A percentile compares a stretch with the other conserved stretches of the same genome.
phyloP scores from a whole-genome alignment of 2,888 invertebrate genomes.

The Dichetophora obliterata region DNA sequence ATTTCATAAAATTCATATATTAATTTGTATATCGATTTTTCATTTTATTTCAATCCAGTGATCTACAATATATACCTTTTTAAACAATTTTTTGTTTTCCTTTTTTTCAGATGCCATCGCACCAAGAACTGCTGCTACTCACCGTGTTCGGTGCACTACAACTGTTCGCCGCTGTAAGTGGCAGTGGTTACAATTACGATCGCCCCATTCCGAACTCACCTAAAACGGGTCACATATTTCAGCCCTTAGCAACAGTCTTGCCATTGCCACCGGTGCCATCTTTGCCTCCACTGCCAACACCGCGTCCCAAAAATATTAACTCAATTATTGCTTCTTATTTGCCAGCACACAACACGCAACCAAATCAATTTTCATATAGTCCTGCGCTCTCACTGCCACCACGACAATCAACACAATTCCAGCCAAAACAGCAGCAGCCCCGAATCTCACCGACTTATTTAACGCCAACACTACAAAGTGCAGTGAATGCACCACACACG shows the following conservation, averaged over 20 bases:
- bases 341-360: constrained; percentile 23
- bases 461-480: constrained; percentile 16
- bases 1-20: no score
- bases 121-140: constrained; percentile 7
- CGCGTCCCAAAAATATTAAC: constrained; percentile 40
- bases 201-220: constrained; percentile 52
- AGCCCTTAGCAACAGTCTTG: constrained; percentile 57
- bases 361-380: background rate
- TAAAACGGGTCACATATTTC: constrained; percentile 55
- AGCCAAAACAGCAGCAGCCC: constrained; percentile 48
- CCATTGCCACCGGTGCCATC: constrained; percentile 63
- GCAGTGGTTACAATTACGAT: constrained; percentile 61
- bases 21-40: no score
- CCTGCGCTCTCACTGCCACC: constrained; percentile 30
- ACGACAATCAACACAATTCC: constrained; percentile 35
- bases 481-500: constrained; percentile 41
- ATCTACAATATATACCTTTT: no score
- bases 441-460: constrained; percentile 13
- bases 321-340: constrained; percentile 20
- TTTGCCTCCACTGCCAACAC: constrained; percentile 60
- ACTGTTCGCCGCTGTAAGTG: constrained; percentile 1
- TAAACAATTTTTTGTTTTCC: no score
- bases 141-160: background rate
- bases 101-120: constrained; percentile 52
- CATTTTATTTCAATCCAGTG: no score